Evolutionary conservation across 1,140 invertebrate genomes (phyloP), one percentile per base, ranked within the genome.

Genomic region (Papilio helenus): DNA sequence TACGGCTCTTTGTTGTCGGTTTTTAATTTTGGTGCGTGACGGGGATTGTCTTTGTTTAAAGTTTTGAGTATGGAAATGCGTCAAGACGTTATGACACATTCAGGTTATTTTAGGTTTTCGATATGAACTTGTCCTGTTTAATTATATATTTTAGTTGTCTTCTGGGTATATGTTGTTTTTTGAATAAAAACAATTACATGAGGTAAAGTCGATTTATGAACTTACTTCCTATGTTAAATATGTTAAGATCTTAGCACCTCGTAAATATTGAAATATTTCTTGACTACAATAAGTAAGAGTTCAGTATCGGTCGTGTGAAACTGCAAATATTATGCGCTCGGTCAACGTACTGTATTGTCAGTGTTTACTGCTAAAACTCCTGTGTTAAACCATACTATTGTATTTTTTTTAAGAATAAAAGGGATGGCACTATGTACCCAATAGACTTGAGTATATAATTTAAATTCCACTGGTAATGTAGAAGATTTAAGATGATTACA

Each of bases 11-110:
- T 68, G 61, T 68, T 29, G 61, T 18, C 3, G 23, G 4, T 68
- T 29, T 68, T 68, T 18, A 29, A 68, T 29, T 68, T 29, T 68
- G 26, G 61, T 29, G 26, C 61, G 26, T 68, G 61, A 68, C 61
- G 61, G 61, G 61, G 3, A 12, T 68, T 29, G 4, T 68, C 61
- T 29, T 68, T 68, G 61, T 29, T 68, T 61, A 10, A 26, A 26
- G 20, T 18, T 26, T 68, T 12, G 23, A 61, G n/a, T 10, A 58
- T 58, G 55, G 55, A 58, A 29, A 16, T 29, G 61, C 23, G 61
- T 34, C 10, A 61, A 10, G 10, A 7, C 61, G 26, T 68, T 46
- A 68, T 68, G 61, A 68, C 61, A 68, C 61, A 68, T 29, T 16
- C 61, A 68, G 16, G 29, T 68, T 29, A 68, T 68, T 68, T 68